Base-by-base conservation (phyloP, 1,140 invertebrate genomes). In the Meloidogyne floridensis region DNA sequence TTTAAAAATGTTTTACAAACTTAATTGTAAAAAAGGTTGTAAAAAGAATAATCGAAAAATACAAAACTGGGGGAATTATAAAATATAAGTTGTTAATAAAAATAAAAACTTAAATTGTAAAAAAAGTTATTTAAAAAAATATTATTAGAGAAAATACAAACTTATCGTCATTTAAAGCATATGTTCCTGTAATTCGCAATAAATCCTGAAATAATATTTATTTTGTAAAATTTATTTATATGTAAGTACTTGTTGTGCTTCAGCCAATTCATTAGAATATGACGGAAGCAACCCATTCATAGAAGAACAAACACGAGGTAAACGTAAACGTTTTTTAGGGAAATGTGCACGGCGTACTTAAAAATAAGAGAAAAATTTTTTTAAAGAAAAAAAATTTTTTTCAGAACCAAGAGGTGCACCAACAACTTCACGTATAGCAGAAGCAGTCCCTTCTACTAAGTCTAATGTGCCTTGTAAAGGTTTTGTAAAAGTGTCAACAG, bases 401-500 rank as follows among this genome's bases (percentile, higher is more conserved):
- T 18, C 3, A 20, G 2, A 32, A 70, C 74, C 82, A 9, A 84
- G 43, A 4, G 86, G 85, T 0, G 81, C 80, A 15, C 85, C 86
- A 43, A 84, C 82, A 51, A 82, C 95, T 91, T 98, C 96, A 83
- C 95, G 91, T 6, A 98, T 93, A 79, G 96, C 96, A 86, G 94
- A 94, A 4, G 96, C 96, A 10, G 96, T 94, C 89, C 96, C 96
- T 0, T 95, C 94, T 0, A 96, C 95, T 80, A 98, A 93, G 92
- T 99, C 97, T 54, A 99, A 91, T 71, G 98, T 93, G 15, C 97
- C 97, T 79, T 97, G 95, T 4, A 97, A 94, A 2, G 96, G 96
- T 91, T 98, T 98, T 0, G 96, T 96, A 2, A 98, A 94, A 9
- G 96, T 97, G 53, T 96, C 97, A 70, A 98, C 94, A 6, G 98